Percentiles rank a stretch among this genome's conserved stretches.
These are phyloP conservation scores for Florisuga fusca DNA, from an alignment of 2,797 vertebrate species.

Conservation along the genomic window DNA sequence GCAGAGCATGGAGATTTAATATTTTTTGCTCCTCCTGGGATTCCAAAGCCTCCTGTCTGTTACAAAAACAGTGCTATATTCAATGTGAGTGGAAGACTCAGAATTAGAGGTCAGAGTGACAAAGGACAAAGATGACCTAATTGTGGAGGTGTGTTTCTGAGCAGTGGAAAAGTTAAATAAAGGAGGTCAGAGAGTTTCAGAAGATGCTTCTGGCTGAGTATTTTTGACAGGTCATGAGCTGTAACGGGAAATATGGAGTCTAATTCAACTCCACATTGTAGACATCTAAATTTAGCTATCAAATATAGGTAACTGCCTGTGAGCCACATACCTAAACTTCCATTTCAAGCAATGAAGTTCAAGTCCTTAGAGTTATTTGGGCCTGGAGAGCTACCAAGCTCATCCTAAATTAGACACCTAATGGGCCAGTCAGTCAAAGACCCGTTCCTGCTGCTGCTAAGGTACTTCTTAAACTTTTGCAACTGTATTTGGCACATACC, in stretches of 20 bases:
- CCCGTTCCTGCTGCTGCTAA: not conserved
- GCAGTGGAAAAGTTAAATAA: conserved; percentile 1
- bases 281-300: conserved; percentile 56
- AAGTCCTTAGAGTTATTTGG: not conserved
- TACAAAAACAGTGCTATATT: not conserved
- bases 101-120: conserved; percentile 23
- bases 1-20: not conserved
- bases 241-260: not conserved
- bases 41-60: not conserved
- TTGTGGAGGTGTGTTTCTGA: conserved; percentile 30
- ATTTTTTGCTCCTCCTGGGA: not conserved
- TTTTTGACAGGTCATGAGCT: conserved; percentile 49
- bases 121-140: conserved; percentile 37
- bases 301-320: conserved; percentile 58
- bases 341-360: conserved; percentile 32
- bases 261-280: conserved; percentile 40
- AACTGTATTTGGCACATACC: not conserved
- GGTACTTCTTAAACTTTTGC: not conserved
- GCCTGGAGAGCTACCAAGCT: not conserved
- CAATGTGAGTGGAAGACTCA: not conserved
- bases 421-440: not conserved
- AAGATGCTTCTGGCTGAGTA: conserved; percentile 12
- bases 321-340: conserved; percentile 33
- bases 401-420: conserved; percentile 15
- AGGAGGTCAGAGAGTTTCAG: conserved; percentile 44